Evolutionary conservation across 2,113 vertebrate species (phyloP).

Genomic region (Porphyrio hochstetteri): DNA sequence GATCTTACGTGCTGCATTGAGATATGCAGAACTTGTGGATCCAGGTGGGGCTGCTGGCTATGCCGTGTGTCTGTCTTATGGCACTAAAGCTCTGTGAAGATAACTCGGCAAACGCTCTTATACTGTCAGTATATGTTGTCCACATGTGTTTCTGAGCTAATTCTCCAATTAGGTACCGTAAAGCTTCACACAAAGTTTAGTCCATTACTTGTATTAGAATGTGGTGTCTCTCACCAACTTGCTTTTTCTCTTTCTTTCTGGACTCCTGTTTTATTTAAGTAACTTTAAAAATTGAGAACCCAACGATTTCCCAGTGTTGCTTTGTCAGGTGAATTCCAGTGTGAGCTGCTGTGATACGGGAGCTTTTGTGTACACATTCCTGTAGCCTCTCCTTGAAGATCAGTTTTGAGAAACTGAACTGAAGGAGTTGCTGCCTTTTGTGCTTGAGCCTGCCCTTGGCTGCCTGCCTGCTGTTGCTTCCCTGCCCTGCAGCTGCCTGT

Average conservation of each 20-base stretch:
- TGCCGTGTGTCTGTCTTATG: rapidly evolving
- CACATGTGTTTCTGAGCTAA: not conserved
- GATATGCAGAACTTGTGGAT: not conserved
- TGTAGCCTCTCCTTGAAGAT: not conserved
- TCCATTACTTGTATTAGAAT: not conserved
- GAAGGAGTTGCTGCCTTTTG: not conserved
- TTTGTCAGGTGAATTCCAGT: not conserved
- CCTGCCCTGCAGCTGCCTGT: not conserved
- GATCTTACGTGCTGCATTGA: not conserved
- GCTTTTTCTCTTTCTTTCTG: not conserved
- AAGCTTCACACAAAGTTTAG: not conserved
- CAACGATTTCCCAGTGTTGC: not conserved
- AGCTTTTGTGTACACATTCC: not conserved
- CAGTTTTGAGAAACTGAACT: not conserved
- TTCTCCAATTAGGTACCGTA: not conserved
- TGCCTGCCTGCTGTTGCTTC: rapidly evolving
- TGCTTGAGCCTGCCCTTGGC: not conserved
- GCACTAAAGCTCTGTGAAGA: not conserved
- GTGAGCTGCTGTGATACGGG: not conserved
- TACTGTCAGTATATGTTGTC: not conserved
- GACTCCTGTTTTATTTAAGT: not conserved
- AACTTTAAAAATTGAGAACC: not conserved
- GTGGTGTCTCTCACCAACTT: not conserved
- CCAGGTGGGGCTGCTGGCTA: not conserved
- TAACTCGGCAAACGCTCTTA: not conserved